phyloP scores from a whole-genome alignment of 2,797 vertebrate species.

The Arctocebus calabarensis region DNA sequence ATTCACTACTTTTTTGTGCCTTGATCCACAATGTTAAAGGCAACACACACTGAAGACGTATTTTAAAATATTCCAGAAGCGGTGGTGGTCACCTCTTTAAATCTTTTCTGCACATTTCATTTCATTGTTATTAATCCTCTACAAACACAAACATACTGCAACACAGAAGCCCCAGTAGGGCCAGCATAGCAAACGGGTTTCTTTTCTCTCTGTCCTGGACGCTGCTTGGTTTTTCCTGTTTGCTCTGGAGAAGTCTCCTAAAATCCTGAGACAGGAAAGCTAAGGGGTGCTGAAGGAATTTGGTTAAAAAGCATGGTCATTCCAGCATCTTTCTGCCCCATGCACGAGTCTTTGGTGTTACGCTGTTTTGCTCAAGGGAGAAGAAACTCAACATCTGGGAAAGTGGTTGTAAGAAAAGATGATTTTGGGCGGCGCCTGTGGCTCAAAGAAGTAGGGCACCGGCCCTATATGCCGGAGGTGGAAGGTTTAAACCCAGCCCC shows the following conservation, averaged over 20 bases:
- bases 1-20: not conserved
- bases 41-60: fast-evolving
- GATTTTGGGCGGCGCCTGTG: not conserved
- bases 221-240: not conserved
- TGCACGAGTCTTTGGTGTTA: not conserved
- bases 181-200: fast-evolving
- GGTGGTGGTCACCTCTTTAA: fast-evolving
- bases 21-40: not conserved
- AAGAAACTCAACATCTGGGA: fast-evolving
- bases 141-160: fast-evolving
- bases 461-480: no score
- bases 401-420: not conserved
- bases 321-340: fast-evolving
- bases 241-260: not conserved
- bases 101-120: not conserved
- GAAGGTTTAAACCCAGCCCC: no score
- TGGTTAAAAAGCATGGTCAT: fast-evolving
- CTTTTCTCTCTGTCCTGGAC: not conserved
- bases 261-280: fast-evolving
- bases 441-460: no score
- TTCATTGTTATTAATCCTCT: not conserved
- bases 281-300: not conserved
- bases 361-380: no score
- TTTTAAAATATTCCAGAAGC: fast-evolving
- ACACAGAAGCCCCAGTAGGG: fast-evolving